These are phyloP conservation scores for Zonitis immaculata DNA, from an alignment of 2,888 invertebrate genomes.

Conservation along the genomic window DNA sequence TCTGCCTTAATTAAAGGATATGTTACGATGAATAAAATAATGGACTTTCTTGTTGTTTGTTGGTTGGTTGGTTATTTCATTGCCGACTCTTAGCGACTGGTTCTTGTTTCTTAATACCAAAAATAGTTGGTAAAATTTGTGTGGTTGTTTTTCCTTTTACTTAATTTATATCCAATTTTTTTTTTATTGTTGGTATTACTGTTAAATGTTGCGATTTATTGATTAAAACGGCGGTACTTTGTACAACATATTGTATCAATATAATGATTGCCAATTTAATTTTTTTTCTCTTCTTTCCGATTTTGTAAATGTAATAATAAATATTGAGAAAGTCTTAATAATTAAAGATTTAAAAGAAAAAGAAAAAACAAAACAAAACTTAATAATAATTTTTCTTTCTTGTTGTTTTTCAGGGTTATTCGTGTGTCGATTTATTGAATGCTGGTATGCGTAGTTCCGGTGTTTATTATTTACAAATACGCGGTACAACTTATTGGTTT, in stretches of 20 bases:
- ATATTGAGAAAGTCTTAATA: background rate
- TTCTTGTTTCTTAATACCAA: background rate
- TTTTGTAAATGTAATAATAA: too few species aligned
- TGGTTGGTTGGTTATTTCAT: too few species aligned
- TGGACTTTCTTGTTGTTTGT: slow-evolving; percentile 8
- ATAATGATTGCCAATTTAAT: too few species aligned
- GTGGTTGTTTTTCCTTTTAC: background rate
- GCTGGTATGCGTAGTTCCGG: slow-evolving; percentile 84
- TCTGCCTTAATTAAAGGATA: slow-evolving; percentile 6
- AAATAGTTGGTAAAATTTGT: background rate
- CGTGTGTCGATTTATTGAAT: slow-evolving; percentile 79
- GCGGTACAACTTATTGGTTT: slow-evolving; percentile 91
- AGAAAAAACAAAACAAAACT: too few species aligned
- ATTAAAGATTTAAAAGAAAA: too few species aligned
- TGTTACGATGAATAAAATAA: slow-evolving; percentile 6
- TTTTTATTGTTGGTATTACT: background rate
- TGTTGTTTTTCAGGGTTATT: slow-evolving; percentile 78
- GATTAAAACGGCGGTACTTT: too few species aligned
- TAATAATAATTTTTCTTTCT: too few species aligned
- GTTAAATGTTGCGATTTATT: background rate
- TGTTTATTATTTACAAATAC: slow-evolving; percentile 83
- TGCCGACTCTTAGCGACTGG: background rate
- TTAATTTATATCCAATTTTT: background rate
- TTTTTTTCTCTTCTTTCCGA: too few species aligned
- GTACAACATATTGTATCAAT: too few species aligned